These are phyloP conservation scores for Lanistes nyassanus DNA, from an alignment of 1,140 invertebrate genomes.

Conservation along the genomic window DNA sequence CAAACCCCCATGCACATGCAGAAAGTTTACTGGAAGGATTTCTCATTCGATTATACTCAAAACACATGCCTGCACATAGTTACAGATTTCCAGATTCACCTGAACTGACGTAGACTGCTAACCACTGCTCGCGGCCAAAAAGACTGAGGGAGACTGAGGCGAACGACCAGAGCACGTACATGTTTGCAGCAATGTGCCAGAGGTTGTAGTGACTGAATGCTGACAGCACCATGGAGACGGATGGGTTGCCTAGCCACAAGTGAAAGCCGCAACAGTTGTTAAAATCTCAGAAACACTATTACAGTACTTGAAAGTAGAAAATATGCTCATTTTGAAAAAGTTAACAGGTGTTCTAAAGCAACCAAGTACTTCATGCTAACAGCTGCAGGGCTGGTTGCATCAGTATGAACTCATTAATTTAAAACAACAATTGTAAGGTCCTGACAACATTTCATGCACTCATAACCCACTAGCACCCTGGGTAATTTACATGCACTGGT, in stretches of 20 bases:
- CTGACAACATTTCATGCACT: too few relatives aligned
- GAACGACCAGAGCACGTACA: slow-evolving; percentile 95
- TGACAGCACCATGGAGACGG: slow-evolving; percentile 87
- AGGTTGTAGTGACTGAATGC: slow-evolving; percentile 92
- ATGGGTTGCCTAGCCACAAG: slow-evolving; percentile 62
- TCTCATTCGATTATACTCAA: background rate
- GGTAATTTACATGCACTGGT: too few relatives aligned
- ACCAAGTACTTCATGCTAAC: too few relatives aligned
- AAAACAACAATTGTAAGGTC: too few relatives aligned
- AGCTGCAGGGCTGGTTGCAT: too few relatives aligned
- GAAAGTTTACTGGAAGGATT: background rate
- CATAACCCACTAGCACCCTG: too few relatives aligned
- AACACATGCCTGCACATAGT: background rate
- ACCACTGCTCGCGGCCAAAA: slow-evolving; percentile 91
- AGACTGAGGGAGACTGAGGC: slow-evolving; percentile 73
- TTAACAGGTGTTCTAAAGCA: too few relatives aligned
- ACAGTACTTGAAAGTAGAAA: too few relatives aligned
- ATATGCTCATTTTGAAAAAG: too few relatives aligned
- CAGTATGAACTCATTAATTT: too few relatives aligned
- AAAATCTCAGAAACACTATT: background rate
- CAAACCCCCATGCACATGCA: too few relatives aligned
- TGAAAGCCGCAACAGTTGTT: background rate
- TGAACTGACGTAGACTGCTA: slow-evolving; percentile 86
- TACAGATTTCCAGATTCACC: slow-evolving; percentile 20
- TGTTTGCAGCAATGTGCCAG: slow-evolving; percentile 90